Percentiles rank a stretch among this genome's conserved stretches.
These are phyloP conservation scores for Apodemia mormo DNA, from an alignment of 2,888 invertebrate genomes.

Conservation along the genomic window DNA sequence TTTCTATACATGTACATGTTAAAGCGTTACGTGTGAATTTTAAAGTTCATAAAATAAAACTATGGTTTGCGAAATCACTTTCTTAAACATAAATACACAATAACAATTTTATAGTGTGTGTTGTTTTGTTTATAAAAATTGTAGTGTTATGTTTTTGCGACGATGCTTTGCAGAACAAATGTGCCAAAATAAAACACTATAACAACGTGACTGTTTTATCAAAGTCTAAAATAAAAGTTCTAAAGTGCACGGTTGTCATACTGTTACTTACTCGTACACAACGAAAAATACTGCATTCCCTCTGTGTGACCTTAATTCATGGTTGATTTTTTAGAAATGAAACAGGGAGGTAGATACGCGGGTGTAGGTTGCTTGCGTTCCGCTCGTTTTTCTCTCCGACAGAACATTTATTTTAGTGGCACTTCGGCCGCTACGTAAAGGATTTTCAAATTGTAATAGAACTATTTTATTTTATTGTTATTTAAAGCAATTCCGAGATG, in stretches of 20 bases:
- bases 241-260: conserved; percentile 14
- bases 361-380: conserved; percentile 49
- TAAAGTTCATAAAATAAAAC: too few relatives aligned
- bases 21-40: too few relatives aligned
- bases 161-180: not conserved
- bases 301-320: conserved; percentile 44
- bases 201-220: conserved; percentile 13
- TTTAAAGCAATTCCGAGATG: conserved; percentile 27
- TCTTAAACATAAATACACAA: too few relatives aligned
- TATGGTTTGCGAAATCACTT: too few relatives aligned
- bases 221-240: conserved; percentile 6
- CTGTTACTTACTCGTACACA: conserved; percentile 12
- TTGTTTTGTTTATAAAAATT: too few relatives aligned
- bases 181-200: not conserved
- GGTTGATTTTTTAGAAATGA: conserved; percentile 55
- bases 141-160: not conserved
- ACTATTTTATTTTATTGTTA: conserved; percentile 57
- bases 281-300: conserved; percentile 13
- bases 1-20: too few relatives aligned
- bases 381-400: conserved; percentile 78
- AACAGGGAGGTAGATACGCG: conserved; percentile 43
- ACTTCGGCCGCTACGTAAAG: conserved; percentile 64
- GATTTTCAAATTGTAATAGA: conserved; percentile 71
- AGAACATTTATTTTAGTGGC: conserved; percentile 79
- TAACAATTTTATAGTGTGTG: too few relatives aligned